phyloP scores from a whole-genome alignment of 1,140 invertebrate species.

The Aphelinus certus region DNA sequence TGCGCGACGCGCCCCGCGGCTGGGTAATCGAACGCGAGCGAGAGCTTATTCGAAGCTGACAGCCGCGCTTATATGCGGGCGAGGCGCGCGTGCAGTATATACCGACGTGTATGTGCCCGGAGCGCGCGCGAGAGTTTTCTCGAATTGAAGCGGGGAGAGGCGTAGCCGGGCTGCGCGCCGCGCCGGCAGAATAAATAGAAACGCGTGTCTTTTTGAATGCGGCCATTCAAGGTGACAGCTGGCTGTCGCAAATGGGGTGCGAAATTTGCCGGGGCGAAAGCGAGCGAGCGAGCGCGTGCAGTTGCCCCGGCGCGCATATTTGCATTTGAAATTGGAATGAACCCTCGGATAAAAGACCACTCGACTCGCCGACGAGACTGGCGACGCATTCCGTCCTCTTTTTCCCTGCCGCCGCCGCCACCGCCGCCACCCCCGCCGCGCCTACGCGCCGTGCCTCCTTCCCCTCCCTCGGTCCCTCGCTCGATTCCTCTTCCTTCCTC shows the following conservation, averaged over 20 bases:
- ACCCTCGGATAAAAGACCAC: constrained; percentile 50
- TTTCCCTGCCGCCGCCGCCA: constrained; percentile 29
- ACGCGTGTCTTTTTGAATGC: constrained; percentile 1
- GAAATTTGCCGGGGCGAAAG: constrained; percentile 44
- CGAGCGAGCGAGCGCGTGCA: constrained; percentile 22
- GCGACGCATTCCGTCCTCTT: constrained; percentile 45
- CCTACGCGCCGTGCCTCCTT: not conserved
- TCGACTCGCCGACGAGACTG: constrained; percentile 37
- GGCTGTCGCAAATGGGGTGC: constrained; percentile 48
- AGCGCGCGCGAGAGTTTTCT: too few species aligned
- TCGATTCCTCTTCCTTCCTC: not conserved
- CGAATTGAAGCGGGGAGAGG: too few species aligned
- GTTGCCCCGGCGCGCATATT: constrained; percentile 46
- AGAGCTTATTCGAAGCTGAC: too few species aligned
- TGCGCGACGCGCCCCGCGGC: too few species aligned
- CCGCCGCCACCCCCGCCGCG: too few species aligned
- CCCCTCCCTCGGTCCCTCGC: not conserved
- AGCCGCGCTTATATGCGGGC: not conserved
- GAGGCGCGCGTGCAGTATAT: constrained; percentile 6
- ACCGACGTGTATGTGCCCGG: not conserved
- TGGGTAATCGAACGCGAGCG: too few species aligned
- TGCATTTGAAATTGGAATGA: constrained; percentile 62
- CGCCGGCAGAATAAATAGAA: constrained; percentile 6
- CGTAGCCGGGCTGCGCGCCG: not conserved
- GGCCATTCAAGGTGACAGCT: constrained; percentile 43